These are phyloP conservation scores for Parasteatoda tepidariorum DNA, from an alignment of 1,140 invertebrate species.

Conservation along the genomic window DNA sequence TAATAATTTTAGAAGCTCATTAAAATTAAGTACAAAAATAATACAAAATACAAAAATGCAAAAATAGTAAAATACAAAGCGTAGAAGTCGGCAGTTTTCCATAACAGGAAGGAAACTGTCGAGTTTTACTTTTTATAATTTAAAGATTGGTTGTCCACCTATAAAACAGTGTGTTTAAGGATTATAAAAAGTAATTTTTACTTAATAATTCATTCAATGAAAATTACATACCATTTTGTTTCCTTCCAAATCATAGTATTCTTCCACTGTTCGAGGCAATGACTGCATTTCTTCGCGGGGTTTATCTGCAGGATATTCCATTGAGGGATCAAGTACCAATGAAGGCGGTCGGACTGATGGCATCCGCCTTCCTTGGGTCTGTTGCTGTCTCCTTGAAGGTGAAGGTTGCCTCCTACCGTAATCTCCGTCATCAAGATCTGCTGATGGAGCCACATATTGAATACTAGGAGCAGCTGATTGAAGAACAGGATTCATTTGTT, in stretches of 20 bases:
- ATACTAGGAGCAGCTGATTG: not conserved
- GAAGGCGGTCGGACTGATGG: not conserved
- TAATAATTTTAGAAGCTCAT: no score
- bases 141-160: no score
- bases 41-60: no score
- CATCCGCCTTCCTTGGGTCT: not conserved
- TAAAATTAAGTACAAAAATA: no score
- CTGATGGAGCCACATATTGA: not conserved
- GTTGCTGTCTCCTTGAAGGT: not conserved
- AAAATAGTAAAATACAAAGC: no score
- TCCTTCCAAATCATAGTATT: not conserved
- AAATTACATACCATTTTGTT: not conserved
- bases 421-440: not conserved
- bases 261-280: not conserved
- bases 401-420: not conserved
- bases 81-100: no score
- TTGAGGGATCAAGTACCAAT: not conserved
- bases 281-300: not conserved
- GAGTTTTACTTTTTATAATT: no score
- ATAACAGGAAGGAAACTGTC: no score
- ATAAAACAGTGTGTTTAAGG: no score
- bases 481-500: not conserved
- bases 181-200: no score
- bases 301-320: not conserved
- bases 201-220: no score